Base-by-base conservation (phyloP, 2,113 vertebrate species). In the Silurus asotus region DNA sequence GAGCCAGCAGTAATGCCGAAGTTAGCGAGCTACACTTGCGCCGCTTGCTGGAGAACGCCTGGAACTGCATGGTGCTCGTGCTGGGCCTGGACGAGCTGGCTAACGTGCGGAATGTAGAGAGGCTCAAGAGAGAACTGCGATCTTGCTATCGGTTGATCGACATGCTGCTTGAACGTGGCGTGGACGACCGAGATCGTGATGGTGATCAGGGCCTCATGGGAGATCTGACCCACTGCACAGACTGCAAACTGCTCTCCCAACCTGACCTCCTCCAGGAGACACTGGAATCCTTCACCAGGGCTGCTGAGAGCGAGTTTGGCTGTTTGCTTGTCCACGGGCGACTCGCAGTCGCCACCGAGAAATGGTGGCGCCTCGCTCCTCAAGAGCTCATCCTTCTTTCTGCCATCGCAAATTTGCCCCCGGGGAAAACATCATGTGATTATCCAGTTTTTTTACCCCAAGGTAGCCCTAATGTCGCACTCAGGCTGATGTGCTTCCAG, bases 391-490 rank as follows among this genome's bases (percentile, higher is more conserved):
- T 96, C 89, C 93, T 98, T 17, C 94, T 98, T 2, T 94, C 95
- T 0, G 94, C 94, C 84, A 67, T 98, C 86, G 92, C 95, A 49
- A 93, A 92, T 0, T 93, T 93, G 1, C 92, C 97, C 78, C 94
- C 94, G 0, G 94, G 93, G 4, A 93, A 94, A 2, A 86, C 94
- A 0, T 96, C 97, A 1, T 95, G 96, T 0, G 97, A 98, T 90
- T 96, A 96, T 87, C 97, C 97, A 0, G 93, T 98, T 82, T 98
- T 97, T 90, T 94, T 98, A 70, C 97, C 97, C 0, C 96, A 96
- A 10, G 96, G 96, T 59, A 98, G 97, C 84, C 97, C 97, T 67
- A 97, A 93, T 2, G 95, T 98, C 49, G 96, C 97, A 0, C 96
- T 97, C 80, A 95, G 97, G 20, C 95, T 98, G 7, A 93, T 98